Conservation (phyloP, 1,140 invertebrate genomes). For the Drosophila kikkawai region DNA sequence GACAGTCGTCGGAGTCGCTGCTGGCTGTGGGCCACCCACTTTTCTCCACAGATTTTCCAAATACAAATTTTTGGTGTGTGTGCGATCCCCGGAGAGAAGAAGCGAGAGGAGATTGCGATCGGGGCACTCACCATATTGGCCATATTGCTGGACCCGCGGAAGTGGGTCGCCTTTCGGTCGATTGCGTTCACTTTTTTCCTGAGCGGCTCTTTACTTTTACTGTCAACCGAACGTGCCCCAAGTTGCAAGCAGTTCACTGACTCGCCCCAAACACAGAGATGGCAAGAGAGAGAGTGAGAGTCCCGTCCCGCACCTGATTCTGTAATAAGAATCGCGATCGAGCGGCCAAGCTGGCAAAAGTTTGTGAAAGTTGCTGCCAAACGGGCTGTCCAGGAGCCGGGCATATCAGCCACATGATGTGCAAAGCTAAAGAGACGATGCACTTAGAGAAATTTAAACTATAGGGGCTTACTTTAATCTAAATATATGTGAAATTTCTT, state of each 20-base stretch:
- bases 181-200: constrained; percentile 79
- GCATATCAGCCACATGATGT: constrained; percentile 73
- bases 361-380: constrained; percentile 78
- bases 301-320: constrained; percentile 78
- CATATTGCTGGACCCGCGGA: constrained; percentile 42
- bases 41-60: constrained; percentile 52
- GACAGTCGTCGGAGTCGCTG: constrained; percentile 33
- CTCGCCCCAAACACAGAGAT: constrained; percentile 25
- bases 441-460: constrained; percentile 4
- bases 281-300: constrained; percentile 49
- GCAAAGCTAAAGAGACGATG: constrained; percentile 20
- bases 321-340: constrained; percentile 76
- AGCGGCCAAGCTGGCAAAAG: constrained; percentile 36
- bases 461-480: background rate
- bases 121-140: constrained; percentile 19
- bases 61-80: constrained; percentile 37
- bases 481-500: background rate
- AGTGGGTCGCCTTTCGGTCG: constrained; percentile 61
- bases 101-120: constrained; percentile 22
- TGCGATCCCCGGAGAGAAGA: constrained; percentile 8
- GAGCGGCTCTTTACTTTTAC: constrained; percentile 66
- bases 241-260: constrained; percentile 69
- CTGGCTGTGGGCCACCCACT: constrained; percentile 74
- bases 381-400: constrained; percentile 68
- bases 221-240: constrained; percentile 69